Percentiles rank a stretch among this genome's conserved stretches.
These are phyloP conservation scores for Orchesella cincta DNA, from an alignment of 1,140 invertebrate species.

Conservation along the genomic window DNA sequence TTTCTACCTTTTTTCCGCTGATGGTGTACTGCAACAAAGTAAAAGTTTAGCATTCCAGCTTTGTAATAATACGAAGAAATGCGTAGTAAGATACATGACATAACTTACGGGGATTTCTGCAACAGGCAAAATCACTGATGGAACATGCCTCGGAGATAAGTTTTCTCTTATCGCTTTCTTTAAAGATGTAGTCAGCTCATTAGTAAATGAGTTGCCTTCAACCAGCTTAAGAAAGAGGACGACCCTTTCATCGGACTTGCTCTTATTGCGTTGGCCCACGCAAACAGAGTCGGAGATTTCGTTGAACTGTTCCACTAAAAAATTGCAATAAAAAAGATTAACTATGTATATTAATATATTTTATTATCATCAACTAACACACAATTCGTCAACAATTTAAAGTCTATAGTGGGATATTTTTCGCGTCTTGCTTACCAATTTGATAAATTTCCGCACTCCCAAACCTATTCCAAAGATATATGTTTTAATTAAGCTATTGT, in stretches of 20 bases:
- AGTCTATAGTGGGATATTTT: neutral
- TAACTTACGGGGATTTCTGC: slow-evolving; percentile 60
- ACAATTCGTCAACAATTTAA: neutral
- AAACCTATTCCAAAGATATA: slow-evolving; percentile 56
- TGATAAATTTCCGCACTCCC: slow-evolving; percentile 67
- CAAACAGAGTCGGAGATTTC: slow-evolving; percentile 62
- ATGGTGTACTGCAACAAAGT: slow-evolving; percentile 58
- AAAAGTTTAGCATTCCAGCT: no score
- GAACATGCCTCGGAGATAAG: slow-evolving; percentile 62
- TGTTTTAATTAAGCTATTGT: neutral
- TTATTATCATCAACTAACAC: neutral
- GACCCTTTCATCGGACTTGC: slow-evolving; percentile 60
- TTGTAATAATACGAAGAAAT: slow-evolving; percentile 9
- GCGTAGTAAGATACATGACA: no score
- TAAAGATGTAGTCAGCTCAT: slow-evolving; percentile 56
- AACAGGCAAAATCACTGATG: slow-evolving; percentile 58
- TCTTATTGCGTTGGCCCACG: slow-evolving; percentile 57
- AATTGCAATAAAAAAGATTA: slow-evolving; percentile 13
- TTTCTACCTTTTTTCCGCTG: slow-evolving; percentile 65
- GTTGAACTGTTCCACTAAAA: slow-evolving; percentile 61
- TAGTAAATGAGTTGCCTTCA: slow-evolving; percentile 54
- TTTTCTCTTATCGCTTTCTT: slow-evolving; percentile 57
- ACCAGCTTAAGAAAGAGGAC: slow-evolving; percentile 63
- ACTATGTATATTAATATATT: neutral
- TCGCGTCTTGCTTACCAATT: slow-evolving; percentile 56